Evolutionary conservation across 2,888 invertebrate genomes (phyloP).

Genomic region (Lasioglossum morio): DNA sequence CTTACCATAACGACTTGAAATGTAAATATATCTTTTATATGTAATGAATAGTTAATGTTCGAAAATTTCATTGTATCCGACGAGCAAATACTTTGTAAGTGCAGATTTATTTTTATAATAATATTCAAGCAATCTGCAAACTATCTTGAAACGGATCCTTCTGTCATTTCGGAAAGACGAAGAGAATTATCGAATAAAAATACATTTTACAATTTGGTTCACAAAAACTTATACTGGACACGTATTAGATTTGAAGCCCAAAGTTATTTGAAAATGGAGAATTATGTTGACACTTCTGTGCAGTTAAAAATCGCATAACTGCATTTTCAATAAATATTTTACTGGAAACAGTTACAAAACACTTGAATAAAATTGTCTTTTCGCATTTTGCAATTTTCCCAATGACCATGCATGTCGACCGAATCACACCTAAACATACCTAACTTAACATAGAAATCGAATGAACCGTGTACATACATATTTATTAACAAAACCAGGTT

Average conservation of each 20-base stretch:
- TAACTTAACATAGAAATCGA: constrained; percentile 5
- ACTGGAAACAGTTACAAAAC: not conserved
- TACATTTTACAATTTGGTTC: not conserved
- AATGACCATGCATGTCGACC: not conserved
- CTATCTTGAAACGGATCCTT: not conserved
- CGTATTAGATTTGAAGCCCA: not conserved
- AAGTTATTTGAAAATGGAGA: too few species aligned
- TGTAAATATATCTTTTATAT: constrained; percentile 11
- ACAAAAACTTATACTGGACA: not conserved
- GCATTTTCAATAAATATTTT: not conserved
- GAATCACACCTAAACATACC: not conserved
- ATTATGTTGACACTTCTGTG: too few species aligned
- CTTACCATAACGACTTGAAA: not conserved
- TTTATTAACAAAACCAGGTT: constrained; percentile 71
- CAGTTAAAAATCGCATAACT: not conserved
- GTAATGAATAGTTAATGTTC: not conserved
- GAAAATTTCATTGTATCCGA: not conserved
- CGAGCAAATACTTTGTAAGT: not conserved
- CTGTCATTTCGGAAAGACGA: not conserved
- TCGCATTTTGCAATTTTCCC: not conserved
- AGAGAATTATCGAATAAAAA: not conserved
- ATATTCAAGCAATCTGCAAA: not conserved
- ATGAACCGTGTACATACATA: constrained; percentile 25
- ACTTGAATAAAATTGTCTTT: not conserved
- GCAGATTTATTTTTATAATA: not conserved